Base-by-base conservation (phyloP, 2,797 vertebrate genomes). In the Nasua narica region DNA sequence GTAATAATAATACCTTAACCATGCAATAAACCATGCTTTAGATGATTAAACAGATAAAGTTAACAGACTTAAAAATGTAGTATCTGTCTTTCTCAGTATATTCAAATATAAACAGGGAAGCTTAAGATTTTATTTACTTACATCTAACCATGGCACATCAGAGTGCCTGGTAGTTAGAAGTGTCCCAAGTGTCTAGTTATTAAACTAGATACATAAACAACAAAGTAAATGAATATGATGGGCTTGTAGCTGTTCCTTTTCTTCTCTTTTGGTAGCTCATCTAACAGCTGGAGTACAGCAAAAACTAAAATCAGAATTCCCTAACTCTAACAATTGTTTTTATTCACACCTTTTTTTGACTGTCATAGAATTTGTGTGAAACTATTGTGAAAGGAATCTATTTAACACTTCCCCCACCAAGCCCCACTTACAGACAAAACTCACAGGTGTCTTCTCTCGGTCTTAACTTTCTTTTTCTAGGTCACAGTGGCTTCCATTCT, bases 321-420 rank as follows among this genome's bases (percentile, higher is more conserved):
- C 10, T 60, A 29, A 79, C 69, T 90, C 37, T 88, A 35, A 18
- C 7, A 81, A 9, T 69, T 43, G 2, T 13, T 85, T 87, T 48
- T 85, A 50, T 85, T 65, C 9, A 50, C 19, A 21, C 2, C 2
- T 52, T 89, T 60, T 72, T 54, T 72, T 60, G 15, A 69, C 8
- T 69, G 4, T 85, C 19, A 69, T n/a, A 84, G 56, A 70, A 65
- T 81, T 76, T 90, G 9, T 46, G 11, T 48, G 83, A 79, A 81
- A 81, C 11, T 48, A 54, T 88, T 67, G 15, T 35, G 65, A 67
- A 65, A n/a, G 32, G 32, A 65, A 67, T 19, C 65, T 67, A 67
- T 67, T 67, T 35, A 67, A 35, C 6, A 35, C 0, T 3, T 3
- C 8, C 16, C 4, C 62, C 14, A 2, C 29, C 32, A 32, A 67